Base-by-base conservation (phyloP, 2,113 vertebrate genomes). In the Eulacestoma nigropectus region DNA sequence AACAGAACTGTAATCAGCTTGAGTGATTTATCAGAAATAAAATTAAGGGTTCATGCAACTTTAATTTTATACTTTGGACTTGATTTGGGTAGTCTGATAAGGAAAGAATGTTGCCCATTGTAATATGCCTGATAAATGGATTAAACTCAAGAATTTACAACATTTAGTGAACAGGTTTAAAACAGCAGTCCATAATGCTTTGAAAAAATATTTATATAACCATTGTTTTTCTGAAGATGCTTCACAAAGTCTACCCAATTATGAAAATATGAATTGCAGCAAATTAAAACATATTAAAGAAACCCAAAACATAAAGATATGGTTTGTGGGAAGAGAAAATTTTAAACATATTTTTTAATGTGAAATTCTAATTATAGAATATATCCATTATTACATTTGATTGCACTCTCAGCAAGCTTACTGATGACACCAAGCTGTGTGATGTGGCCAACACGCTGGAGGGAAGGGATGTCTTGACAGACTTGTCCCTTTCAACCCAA, bases 1-100 rank as follows among this genome's bases (percentile, higher is more conserved):
- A 70, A 50, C 21, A 33, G 62, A 84, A 88, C 41, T 93, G 16
- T 42, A 96, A 97, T 96, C 93, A 97, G 60, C 41, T 74, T 68
- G 88, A 39, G 13, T 93, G 95, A 96, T 89, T 94, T 93, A 92
- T 87, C 84, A 72, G 81, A 91, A 96, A 96, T 42, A 74, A 94
- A 94, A 97, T 93, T 84, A 97, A 96, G 75, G 89, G 95, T 97
- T 97, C 67, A 90, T 89, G 70, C 75, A 97, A 95, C 63, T 97
- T 97, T 95, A 96, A 96, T 96, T 97, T 97, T 94, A 90, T 91
- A 87, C 72, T 97, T 91, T 86, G 59, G 59, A 89, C 59, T 92
- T 97, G 56, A 95, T 95, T 74, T 92, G 89, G 57, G 93, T 90
- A 93, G 91, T 86, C 91, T 95, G 62, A 84, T 93, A 95, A 96